Base-by-base conservation (phyloP, 1,140 invertebrate species). In the Nymphalis io region DNA sequence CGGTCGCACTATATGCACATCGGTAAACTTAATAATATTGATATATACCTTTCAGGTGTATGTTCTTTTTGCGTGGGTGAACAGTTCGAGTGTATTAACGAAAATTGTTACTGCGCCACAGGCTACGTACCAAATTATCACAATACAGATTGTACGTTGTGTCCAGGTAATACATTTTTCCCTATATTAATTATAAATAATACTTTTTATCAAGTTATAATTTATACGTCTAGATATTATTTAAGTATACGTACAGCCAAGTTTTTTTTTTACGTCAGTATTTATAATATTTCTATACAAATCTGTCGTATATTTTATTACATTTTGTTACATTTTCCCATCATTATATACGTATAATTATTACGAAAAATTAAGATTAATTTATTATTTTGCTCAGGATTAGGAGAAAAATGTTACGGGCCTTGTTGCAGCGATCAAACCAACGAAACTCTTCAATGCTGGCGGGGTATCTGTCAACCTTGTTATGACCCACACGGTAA, bases 321-420 rank as follows among this genome's bases (percentile, higher is more conserved):
- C 27, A 33, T 4, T 33, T 33, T n/a, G n/a, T n/a, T n/a, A n/a
- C n/a, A n/a, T n/a, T n/a, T n/a, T n/a, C n/a, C n/a, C n/a, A n/a
- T n/a, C n/a, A n/a, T n/a, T n/a, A n/a, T n/a, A n/a, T n/a, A n/a
- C n/a, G n/a, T n/a, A n/a, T n/a, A n/a, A n/a, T n/a, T n/a, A n/a
- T n/a, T n/a, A n/a, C n/a, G n/a, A n/a, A n/a, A n/a, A n/a, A n/a
- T n/a, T n/a, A n/a, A n/a, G n/a, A n/a, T n/a, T n/a, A n/a, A n/a
- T n/a, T n/a, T n/a, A n/a, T n/a, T 33, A 58, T 23, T 60, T 64
- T n/a, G 81, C 80, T 57, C 73, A 90, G 88, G 80, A 0, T 66
- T 84, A 65, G 87, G 88, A 27, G 87, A 91, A 48, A 81, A 80
- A 65, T 91, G 89, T 68, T 83, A 73, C 53, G 85, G 87, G 0